These are phyloP conservation scores for Tetramorium bicarinatum DNA, from an alignment of 2,888 invertebrate genomes.

Conservation along the genomic window DNA sequence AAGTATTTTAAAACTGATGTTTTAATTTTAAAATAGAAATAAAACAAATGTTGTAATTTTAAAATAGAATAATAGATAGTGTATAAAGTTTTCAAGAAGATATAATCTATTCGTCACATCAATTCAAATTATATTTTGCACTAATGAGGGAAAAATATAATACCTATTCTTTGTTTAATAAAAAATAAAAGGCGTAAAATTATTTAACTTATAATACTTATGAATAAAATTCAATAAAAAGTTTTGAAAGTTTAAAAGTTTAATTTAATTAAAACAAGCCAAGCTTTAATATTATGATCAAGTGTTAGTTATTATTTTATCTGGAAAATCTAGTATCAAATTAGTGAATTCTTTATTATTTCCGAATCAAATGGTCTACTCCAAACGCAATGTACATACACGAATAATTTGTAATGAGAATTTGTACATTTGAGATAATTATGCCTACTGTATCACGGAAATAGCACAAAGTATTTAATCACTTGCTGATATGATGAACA, in stretches of 20 bases:
- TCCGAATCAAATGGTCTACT: constrained; percentile 19
- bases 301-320: neutral
- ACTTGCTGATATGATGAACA: constrained; percentile 24
- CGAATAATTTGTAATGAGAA: neutral
- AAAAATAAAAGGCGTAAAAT: neutral
- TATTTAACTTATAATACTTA: too few relatives aligned
- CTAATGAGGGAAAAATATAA: neutral
- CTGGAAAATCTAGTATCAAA: neutral
- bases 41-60: neutral
- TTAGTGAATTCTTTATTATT: constrained; percentile 16
- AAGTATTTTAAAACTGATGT: neutral
- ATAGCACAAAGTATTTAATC: constrained; percentile 47
- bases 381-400: neutral
- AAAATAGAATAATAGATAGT: neutral
- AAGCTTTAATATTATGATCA: neutral
- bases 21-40: neutral
- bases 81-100: neutral
- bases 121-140: neutral
- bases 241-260: neutral
- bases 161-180: neutral
- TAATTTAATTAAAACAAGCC: neutral
- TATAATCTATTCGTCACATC: too few relatives aligned
- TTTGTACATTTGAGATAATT: constrained; percentile 34
- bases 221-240: neutral
- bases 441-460: neutral